Evolutionary conservation across 2,113 vertebrate genomes (phyloP).

Genomic region (Pseudorasbora parva): DNA sequence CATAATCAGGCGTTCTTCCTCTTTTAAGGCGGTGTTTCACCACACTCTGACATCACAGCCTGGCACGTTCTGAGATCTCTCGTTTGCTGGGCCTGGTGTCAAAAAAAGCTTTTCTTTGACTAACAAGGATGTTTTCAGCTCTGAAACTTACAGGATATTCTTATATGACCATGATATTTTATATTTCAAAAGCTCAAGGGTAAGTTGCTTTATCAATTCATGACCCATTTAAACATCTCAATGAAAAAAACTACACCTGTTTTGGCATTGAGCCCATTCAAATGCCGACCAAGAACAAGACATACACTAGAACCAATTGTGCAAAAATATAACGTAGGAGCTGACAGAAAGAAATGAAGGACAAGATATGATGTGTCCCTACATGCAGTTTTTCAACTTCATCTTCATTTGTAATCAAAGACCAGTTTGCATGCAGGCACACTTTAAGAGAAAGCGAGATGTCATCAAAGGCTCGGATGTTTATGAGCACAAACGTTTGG

Average conservation of each 20-base stretch:
- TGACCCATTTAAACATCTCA: background rate
- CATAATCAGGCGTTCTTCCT: too few relatives aligned
- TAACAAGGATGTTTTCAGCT: too few relatives aligned
- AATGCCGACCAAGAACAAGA: background rate
- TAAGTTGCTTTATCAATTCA: too few relatives aligned
- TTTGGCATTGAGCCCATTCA: background rate
- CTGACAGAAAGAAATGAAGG: background rate
- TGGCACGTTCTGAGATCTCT: too few relatives aligned
- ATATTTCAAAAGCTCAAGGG: too few relatives aligned
- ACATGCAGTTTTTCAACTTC: background rate
- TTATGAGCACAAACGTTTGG: background rate
- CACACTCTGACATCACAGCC: too few relatives aligned
- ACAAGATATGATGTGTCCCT: background rate
- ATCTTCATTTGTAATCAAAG: conserved; percentile 17
- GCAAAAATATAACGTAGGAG: background rate
- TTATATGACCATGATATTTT: too few relatives aligned
- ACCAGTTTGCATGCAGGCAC: background rate
- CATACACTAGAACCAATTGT: background rate
- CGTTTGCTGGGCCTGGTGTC: too few relatives aligned
- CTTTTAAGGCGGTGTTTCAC: too few relatives aligned
- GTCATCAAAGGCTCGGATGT: background rate
- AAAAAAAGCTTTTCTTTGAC: too few relatives aligned
- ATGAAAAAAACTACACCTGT: background rate
- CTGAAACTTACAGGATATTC: too few relatives aligned
- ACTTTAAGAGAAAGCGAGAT: background rate